These are phyloP conservation scores for Aphidius colemani DNA, from an alignment of 2,888 invertebrate species.

Conservation along the genomic window DNA sequence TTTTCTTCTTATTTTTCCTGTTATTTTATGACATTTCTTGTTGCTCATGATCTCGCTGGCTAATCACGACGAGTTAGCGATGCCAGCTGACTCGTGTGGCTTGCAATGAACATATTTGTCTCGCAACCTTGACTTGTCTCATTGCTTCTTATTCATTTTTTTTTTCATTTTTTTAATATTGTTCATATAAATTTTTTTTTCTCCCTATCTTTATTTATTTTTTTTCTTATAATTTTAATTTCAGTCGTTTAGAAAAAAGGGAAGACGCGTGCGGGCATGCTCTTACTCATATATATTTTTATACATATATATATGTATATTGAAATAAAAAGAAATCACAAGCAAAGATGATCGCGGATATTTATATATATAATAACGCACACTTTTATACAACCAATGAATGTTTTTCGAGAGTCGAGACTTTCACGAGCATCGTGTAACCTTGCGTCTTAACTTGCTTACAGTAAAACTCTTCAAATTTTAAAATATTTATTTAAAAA, in stretches of 20 bases:
- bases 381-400: constrained; percentile 30
- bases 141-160: constrained; percentile 11
- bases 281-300: neutral
- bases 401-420: constrained; percentile 39
- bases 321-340: constrained; percentile 1
- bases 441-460: constrained; percentile 36
- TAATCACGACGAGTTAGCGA: constrained; percentile 10
- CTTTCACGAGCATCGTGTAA: constrained; percentile 46
- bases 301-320: neutral
- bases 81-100: constrained; percentile 15
- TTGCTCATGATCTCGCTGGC: neutral
- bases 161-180: neutral
- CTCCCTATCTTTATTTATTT: neutral
- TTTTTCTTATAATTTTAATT: neutral
- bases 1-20: neutral
- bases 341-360: constrained; percentile 9
- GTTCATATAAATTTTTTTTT: neutral
- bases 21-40: constrained; percentile 2
- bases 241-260: neutral
- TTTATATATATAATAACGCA: constrained; percentile 10
- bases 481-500: no score
- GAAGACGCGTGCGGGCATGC: no score
- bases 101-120: neutral
- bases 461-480: neutral
- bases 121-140: constrained; percentile 14